phyloP scores from a whole-genome alignment of 2,888 invertebrate species.

The Drosophila koepferae region DNA sequence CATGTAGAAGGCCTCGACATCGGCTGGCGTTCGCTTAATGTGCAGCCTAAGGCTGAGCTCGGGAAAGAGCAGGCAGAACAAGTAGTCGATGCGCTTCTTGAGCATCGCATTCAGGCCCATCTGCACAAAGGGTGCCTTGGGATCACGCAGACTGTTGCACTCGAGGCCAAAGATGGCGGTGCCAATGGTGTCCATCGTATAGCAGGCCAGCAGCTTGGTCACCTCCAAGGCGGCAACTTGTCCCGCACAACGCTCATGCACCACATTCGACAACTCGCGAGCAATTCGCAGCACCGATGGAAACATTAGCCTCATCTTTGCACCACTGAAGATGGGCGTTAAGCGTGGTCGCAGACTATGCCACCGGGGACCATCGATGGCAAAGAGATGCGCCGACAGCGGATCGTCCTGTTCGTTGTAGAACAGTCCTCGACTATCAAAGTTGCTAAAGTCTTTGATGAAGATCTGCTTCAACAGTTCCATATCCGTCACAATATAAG shows the following conservation, averaged over 20 bases:
- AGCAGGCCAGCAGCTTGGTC: constrained; percentile 84
- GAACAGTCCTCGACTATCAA: constrained; percentile 80
- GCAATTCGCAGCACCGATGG: constrained; percentile 67
- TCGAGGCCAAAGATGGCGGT: constrained; percentile 86
- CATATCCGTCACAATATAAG: constrained; percentile 70
- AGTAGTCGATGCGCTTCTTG: constrained; percentile 50
- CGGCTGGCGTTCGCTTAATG: constrained; percentile 58
- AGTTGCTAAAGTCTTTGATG: constrained; percentile 81
- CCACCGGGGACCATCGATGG: constrained; percentile 84
- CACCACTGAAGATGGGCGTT: constrained; percentile 81
- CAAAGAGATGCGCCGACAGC: constrained; percentile 82
- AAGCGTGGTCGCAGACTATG: constrained; percentile 80
- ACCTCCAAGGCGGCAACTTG: constrained; percentile 81
- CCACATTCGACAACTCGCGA: constrained; percentile 46
- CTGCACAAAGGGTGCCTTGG: constrained; percentile 83
- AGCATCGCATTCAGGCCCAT: constrained; percentile 68
- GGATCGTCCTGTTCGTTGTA: constrained; percentile 83
- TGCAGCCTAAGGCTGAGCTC: constrained; percentile 64
- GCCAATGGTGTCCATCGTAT: constrained; percentile 86
- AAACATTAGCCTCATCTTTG: constrained; percentile 83
- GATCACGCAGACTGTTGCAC: constrained; percentile 84
- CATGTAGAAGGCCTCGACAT: constrained; percentile 85
- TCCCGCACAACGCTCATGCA: constrained; percentile 37
- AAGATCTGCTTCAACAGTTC: constrained; percentile 78
- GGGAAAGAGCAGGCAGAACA: constrained; percentile 61